phyloP scores from a whole-genome alignment of 2,113 vertebrate genomes.

The Oxyruncus cristatus region DNA sequence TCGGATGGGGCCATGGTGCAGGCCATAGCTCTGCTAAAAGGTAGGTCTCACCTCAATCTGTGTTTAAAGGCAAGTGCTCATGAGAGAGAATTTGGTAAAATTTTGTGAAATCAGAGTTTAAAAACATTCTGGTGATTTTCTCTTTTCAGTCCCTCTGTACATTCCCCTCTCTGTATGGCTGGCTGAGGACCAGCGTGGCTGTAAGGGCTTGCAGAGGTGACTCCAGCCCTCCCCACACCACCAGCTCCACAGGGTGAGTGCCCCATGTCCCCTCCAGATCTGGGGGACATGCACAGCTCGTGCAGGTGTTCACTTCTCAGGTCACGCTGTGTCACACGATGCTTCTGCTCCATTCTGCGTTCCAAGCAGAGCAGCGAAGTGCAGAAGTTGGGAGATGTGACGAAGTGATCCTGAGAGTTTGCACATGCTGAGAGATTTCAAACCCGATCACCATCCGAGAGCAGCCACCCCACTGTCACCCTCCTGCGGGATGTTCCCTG shows the following conservation, averaged over 20 bases:
- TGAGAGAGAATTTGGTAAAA: not conserved
- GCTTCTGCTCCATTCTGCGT: not conserved
- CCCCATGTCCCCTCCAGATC: fast-evolving
- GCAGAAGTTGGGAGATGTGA: not conserved
- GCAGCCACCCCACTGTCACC: not conserved
- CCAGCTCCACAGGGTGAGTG: not conserved
- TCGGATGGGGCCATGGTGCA: not conserved
- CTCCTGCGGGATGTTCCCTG: not conserved
- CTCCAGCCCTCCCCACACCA: not conserved
- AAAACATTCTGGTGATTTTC: not conserved
- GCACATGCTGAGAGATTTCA: not conserved
- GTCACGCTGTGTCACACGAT: fast-evolving
- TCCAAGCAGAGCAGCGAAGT: not conserved
- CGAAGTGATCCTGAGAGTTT: not conserved
- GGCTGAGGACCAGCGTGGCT: fast-evolving
- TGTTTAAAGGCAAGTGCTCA: not conserved
- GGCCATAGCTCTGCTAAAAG: not conserved
- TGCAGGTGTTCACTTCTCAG: fast-evolving
- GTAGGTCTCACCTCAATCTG: not conserved
- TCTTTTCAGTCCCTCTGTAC: not conserved
- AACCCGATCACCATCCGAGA: fast-evolving
- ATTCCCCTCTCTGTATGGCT: not conserved
- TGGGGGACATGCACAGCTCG: fast-evolving
- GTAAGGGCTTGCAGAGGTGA: fast-evolving
- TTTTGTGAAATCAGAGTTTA: not conserved